Base-by-base conservation (phyloP, 2,888 invertebrate species). In the Rhogogaster chlorosoma region DNA sequence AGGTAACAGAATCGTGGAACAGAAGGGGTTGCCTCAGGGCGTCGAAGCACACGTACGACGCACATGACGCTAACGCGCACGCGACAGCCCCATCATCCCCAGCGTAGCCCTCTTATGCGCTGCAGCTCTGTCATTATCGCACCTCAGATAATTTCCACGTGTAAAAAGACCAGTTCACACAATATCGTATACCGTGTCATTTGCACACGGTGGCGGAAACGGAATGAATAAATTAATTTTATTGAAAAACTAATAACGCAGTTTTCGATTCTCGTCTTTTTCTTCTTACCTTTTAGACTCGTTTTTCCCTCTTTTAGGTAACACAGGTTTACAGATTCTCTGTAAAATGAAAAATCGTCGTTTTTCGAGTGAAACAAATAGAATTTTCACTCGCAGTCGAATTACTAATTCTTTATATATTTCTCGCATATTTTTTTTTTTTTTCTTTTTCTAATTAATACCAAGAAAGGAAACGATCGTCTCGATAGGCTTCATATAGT, bases 61-160 rank as follows among this genome's bases (percentile, higher is more conserved):
- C 88, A 88, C 86, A 89, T 88, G 88, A 88, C 86, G 88, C 49
- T 15, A 32, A 15, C 36, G 70, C 83, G 85, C 87, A 86, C 87
- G 87, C 86, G 85, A 87, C 87, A 87, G 83, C 84, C 86, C 85
- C 78, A 84, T 67, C 78, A 84, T 57, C 42, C 73, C 75, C 77
- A n/a, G 22, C 9, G 9, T 61, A 22, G 10, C 73, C 29, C 32
- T 53, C 32, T 29, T 64, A 29, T 22, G 10, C 38, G 70, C 42
- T 36, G 7, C 49, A 53, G 32, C 80, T 80, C 80, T 80, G 80
- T 80, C 80, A 57, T 57, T 57, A 80, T 80, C 80, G 80, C 80
- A 80, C 80, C 80, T 80, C 38, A 1, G 36, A 73, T 73, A 73
- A 73, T 73, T 73, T 73, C 7, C 26, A 32, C 71, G 71, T 73